Base-by-base conservation (phyloP, 2,113 vertebrate genomes). In the Morone saxatilis region DNA sequence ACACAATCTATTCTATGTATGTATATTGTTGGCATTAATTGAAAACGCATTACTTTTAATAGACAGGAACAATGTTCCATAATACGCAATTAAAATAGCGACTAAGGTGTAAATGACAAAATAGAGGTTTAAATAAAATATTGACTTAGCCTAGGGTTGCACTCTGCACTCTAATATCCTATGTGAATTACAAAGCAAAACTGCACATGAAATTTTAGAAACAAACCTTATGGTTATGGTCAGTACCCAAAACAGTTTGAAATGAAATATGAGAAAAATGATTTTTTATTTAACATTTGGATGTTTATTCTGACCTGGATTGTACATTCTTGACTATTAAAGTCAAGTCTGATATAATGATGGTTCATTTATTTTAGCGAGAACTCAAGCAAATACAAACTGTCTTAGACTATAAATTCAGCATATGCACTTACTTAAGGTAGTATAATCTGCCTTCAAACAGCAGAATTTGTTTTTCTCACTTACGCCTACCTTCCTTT, bases 381-480 rank as follows among this genome's bases (percentile, higher is more conserved):
- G 2, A 50, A 67, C 59, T 31, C 31, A 20, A 20, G 5, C 10
- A 48, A 31, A 59, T 13, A 41, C 53, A 47, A 71, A 61, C 62
- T 19, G 17, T 63, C 47, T 25, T 51, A 3, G 14, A 62, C 40
- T 43, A n/a, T 53, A 67, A 17, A 66, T 62, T 45, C 41, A 40
- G 4, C n/a, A 36, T 16, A 62, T 43, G 20, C 38, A 57, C 65
- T 53, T 61, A 22, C 50, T 67, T 47, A 60, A 74, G 1, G 16
- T 31, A 9, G 60, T 4, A 77, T 77, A 65, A 80, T 75, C 61
- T 45, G 38, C 48, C 75, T 78, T 80, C 79, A 83, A 78, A 76
- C 19, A 70, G 68, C 48, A 66, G 71, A 45, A 82, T 82, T 74
- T 75, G 57, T 74, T 82, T 80, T 80, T 62, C 83, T 78, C 69